Base-by-base conservation (phyloP, 2,113 vertebrate genomes). In the Datnioides undecimradiatus region DNA sequence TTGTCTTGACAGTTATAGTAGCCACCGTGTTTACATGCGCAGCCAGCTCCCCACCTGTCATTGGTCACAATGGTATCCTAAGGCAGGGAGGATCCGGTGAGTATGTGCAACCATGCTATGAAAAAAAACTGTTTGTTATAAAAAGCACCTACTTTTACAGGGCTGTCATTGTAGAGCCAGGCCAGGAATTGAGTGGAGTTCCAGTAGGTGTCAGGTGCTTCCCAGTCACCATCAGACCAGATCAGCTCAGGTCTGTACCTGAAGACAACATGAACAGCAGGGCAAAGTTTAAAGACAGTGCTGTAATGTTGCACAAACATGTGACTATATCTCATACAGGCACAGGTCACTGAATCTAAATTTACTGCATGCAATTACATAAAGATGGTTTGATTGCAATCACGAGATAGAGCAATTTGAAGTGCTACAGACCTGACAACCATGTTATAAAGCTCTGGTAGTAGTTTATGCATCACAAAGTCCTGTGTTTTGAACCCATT, bases 171-270 rank as follows among this genome's bases (percentile, higher is more conserved):
- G n/a, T n/a, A 99, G 49, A 99, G 96, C 98, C 98, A 99, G 74
- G 98, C 94, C 62, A 99, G 94, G 86, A 99, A 99, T 16, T 88
- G 58, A 0, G 97, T 99, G 13, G 98, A 97, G 86, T 99, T 99
- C 98, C 98, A 99, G 89, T 99, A 99, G 0, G 95, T 93, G 57
- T 97, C 96, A 0, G 97, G 96, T 21, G 96, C 95, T 75, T 99
- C 98, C 98, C 97, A 99, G 75, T 99, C 97, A 14, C 98, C 98
- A 72, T 99, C 98, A 2, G 98, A 99, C 98, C 98, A 99, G 84
- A 99, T 96, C 87, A 99, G 19, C 40, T 99, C 98, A 72, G 98
- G 98, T 80, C 93, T 93, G 86, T 99, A 99, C 31, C 92, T 93
- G 77, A 52, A 33, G 43, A 19, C 3, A 83, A 64, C 9, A 31